These are phyloP conservation scores for Cephus spinipes DNA, from an alignment of 2,888 invertebrate genomes.

Conservation along the genomic window DNA sequence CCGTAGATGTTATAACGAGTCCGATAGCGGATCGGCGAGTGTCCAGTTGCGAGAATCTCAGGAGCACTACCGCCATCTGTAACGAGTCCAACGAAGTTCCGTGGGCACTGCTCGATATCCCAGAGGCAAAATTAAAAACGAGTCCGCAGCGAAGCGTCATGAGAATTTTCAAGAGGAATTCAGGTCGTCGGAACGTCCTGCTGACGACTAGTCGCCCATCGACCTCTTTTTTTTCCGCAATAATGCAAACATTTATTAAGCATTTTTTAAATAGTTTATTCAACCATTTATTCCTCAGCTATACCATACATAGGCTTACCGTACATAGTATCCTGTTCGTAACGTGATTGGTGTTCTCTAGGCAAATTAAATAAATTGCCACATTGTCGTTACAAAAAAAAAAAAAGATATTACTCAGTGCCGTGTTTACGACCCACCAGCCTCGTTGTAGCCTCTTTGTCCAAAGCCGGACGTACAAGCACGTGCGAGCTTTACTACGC, in stretches of 20 bases:
- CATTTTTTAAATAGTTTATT: neutral
- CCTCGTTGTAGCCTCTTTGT: neutral
- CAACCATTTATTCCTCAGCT: neutral
- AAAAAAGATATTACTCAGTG: neutral
- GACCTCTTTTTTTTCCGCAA: too few species aligned
- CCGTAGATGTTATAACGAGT: neutral
- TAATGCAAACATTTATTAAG: neutral
- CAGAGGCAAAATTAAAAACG: neutral
- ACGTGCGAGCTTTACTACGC: conserved; percentile 4
- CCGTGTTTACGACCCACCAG: neutral
- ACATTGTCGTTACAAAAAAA: neutral
- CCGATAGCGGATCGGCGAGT: neutral
- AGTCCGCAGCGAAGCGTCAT: neutral
- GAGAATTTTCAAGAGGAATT: neutral
- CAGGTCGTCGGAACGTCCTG: neutral
- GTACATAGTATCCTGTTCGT: neutral
- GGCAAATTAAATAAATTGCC: neutral
- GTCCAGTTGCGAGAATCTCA: neutral
- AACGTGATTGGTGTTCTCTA: neutral
- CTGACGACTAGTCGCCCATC: neutral
- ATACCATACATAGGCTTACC: neutral
- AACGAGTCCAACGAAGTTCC: neutral
- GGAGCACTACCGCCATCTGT: neutral
- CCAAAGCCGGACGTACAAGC: neutral
- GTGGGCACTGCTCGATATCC: neutral